Evolutionary conservation across 2,888 invertebrate species (phyloP).

Genomic region (Drosophila borealis): DNA sequence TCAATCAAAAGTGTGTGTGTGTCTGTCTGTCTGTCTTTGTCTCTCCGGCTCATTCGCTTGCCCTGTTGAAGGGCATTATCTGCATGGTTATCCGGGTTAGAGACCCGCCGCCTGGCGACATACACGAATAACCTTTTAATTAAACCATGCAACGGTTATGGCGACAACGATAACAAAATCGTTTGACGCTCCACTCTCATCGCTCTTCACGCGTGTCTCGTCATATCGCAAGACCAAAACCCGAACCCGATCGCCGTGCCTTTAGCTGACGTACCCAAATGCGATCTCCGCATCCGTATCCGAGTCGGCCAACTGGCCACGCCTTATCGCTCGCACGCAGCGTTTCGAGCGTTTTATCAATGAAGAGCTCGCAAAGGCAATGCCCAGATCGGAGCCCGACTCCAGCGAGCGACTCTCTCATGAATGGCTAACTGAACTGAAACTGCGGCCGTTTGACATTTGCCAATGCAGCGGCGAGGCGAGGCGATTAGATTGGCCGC

Average conservation of each 20-base stretch:
- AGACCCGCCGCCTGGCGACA: slow-evolving; percentile 39
- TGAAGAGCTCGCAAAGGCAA: slow-evolving; percentile 27
- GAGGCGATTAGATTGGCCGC: slow-evolving; percentile 63
- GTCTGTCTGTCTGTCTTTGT: neutral
- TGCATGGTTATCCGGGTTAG: slow-evolving; percentile 24
- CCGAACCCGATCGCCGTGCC: slow-evolving; percentile 5
- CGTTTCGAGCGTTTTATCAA: slow-evolving; percentile 53
- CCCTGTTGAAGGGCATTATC: slow-evolving; percentile 34
- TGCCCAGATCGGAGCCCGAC: slow-evolving; percentile 18
- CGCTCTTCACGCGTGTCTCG: slow-evolving; percentile 67
- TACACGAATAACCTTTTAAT: slow-evolving; percentile 84
- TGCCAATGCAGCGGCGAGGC: slow-evolving; percentile 51
- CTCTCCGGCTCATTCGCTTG: slow-evolving; percentile 5
- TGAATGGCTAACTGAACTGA: slow-evolving; percentile 51
- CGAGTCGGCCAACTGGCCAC: slow-evolving; percentile 32
- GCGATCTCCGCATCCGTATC: slow-evolving; percentile 42
- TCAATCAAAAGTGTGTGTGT: slow-evolving; percentile 52
- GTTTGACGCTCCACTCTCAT: slow-evolving; percentile 70
- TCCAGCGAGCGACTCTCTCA: slow-evolving; percentile 18
- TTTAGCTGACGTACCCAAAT: slow-evolving; percentile 1
- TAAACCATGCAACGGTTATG: slow-evolving; percentile 72
- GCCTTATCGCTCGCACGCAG: slow-evolving; percentile 60
- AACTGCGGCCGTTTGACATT: slow-evolving; percentile 59
- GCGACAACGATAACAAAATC: slow-evolving; percentile 64
- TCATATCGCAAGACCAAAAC: slow-evolving; percentile 57